Base-by-base conservation (phyloP, 2,797 vertebrate species). In the Valencia hispanica region DNA sequence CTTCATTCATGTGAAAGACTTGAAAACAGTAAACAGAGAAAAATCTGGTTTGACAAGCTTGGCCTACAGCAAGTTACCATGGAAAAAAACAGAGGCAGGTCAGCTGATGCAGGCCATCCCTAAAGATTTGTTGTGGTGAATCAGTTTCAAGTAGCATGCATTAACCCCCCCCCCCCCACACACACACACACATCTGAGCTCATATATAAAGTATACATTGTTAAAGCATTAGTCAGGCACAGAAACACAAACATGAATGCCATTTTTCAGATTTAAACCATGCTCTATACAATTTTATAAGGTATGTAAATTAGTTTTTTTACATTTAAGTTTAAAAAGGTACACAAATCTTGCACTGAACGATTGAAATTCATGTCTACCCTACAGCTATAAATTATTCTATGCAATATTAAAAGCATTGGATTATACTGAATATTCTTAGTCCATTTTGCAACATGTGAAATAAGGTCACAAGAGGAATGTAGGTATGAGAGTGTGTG, bases 31-130 rank as follows among this genome's bases (percentile, higher is more conserved):
- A 78, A 84, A 82, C 47, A 79, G 75, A 79, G 59, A 70, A 66
- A 88, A 89, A 3, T 68, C 91, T 0, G 78, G 91, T 91, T 73
- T 39, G 80, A 87, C 82, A 47, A 78, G 86, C 32, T 87, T 51
- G 25, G 1, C 5, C 0, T 34, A 11, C 27, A 72, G 84, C 66
- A 78, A 85, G 83, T 69, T 43, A 74, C n/a, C 47, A 66, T 78
- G 74, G 53, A 27, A 72, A 74, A 70, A 47, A 78, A 80, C 57
- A 43, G 11, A 76, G 53, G 9, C 18, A 53, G 18, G 68, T 76
- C 78, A 81, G 47, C 22, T 84, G 77, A 83, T 34, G 69, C 2
- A 39, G 10, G 39, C 14, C 12, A 6, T 70, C 25, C 27, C 75
- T 43, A 43, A 48, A 45, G 17, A 63, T 53, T 9, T 18, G 1